Evolutionary conservation across 2,113 vertebrate genomes (phyloP).

Genomic region (Thalassoma bifasciatum): DNA sequence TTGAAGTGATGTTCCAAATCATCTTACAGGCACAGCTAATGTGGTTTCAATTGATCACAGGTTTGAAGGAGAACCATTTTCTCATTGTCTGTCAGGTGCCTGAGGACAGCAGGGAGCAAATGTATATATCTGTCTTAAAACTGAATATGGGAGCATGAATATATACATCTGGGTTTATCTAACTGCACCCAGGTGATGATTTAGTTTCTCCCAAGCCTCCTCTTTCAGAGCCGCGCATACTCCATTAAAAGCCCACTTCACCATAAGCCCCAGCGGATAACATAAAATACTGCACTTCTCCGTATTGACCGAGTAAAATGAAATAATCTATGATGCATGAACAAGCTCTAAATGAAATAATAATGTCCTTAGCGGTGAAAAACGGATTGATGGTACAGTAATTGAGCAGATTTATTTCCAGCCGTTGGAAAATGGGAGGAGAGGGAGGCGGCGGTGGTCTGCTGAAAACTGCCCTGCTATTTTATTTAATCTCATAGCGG

Average conservation of each 20-base stretch:
- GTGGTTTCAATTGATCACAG: constrained; percentile 91
- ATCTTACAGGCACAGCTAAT: constrained; percentile 92
- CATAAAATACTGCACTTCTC: constrained; percentile 92
- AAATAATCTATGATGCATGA: constrained; percentile 97
- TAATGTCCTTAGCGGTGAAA: constrained; percentile 98
- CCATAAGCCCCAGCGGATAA: constrained; percentile 81
- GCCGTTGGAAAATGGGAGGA: constrained; percentile 84
- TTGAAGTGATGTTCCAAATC: constrained; percentile 92
- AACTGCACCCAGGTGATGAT: constrained; percentile 46
- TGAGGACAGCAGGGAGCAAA: constrained; percentile 70
- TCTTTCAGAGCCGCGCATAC: constrained; percentile 74
- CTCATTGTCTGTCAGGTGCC: constrained; percentile 89
- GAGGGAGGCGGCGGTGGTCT: constrained; percentile 78
- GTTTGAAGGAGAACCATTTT: constrained; percentile 87
- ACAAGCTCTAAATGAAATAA: constrained; percentile 98
- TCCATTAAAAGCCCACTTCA: constrained; percentile 81
- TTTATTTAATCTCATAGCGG: constrained; percentile 98
- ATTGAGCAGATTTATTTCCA: constrained; percentile 96
- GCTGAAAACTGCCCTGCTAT: constrained; percentile 91
- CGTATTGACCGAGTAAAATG: constrained; percentile 95
- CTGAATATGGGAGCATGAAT: constrained; percentile 62
- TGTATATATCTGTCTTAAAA: constrained; percentile 60
- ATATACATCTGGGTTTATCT: constrained; percentile 41
- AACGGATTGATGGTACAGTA: constrained; percentile 92
- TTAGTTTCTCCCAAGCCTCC: constrained; percentile 16